These are phyloP conservation scores for Parapristionchus giblindavisi DNA, from an alignment of 2,888 invertebrate species.

Conservation along the genomic window DNA sequence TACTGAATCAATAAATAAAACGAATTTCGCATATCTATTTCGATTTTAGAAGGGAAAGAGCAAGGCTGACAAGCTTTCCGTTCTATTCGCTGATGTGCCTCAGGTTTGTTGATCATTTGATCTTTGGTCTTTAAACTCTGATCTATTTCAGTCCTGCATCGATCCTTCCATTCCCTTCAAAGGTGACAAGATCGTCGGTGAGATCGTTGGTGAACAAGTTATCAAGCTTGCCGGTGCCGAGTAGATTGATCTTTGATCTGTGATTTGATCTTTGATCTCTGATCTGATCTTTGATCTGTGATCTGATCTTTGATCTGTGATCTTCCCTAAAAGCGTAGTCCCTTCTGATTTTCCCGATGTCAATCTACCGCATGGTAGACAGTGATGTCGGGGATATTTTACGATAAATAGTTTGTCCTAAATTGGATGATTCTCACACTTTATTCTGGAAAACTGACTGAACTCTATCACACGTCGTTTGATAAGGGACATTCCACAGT, in stretches of 20 bases:
- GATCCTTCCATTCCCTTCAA: conserved; percentile 49
- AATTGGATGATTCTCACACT: too few relatives aligned
- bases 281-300: too few relatives aligned
- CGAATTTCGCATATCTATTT: neutral
- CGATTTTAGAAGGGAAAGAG: conserved; percentile 52
- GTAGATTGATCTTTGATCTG: neutral
- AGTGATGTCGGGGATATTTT: too few relatives aligned
- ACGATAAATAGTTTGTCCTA: too few relatives aligned
- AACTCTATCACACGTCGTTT: too few relatives aligned
- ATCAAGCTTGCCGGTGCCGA: conserved; percentile 27
- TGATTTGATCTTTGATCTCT: too few relatives aligned
- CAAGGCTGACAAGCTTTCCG: conserved; percentile 53
- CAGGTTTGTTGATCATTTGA: conserved; percentile 23
- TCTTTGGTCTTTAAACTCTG: neutral
- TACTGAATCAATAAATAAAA: neutral
- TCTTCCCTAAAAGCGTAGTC: too few relatives aligned
- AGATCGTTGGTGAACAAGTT: conserved; percentile 9
- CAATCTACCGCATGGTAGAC: too few relatives aligned
- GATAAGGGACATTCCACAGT: too few relatives aligned
- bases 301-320: too few relatives aligned
- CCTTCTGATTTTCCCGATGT: too few relatives aligned
- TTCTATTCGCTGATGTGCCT: conserved; percentile 48
- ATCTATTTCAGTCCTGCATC: conserved; percentile 40
- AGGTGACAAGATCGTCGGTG: conserved; percentile 22
- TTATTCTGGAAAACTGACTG: too few relatives aligned